A percentile compares a stretch with the other conserved stretches of the same genome.
Conservation (phyloP, 2,888 invertebrate species). For the Drosophila paramelanica region DNA sequence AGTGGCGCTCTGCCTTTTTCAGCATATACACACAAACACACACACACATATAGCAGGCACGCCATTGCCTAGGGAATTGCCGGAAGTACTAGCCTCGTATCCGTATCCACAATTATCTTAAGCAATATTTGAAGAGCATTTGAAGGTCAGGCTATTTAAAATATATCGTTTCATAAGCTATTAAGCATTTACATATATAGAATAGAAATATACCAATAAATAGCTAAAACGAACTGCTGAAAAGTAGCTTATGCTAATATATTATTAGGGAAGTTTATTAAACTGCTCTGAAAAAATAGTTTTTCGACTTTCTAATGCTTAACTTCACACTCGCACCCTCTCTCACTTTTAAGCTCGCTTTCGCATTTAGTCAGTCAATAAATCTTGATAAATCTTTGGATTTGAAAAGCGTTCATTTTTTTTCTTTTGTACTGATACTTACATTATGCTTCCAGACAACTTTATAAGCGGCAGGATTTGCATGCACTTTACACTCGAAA, state of each 20-base stretch:
- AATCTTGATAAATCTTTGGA: conserved; percentile 35
- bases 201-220: background rate
- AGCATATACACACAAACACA: conserved; percentile 3
- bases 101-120: conserved; percentile 41
- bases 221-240: background rate
- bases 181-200: background rate
- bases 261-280: conserved; percentile 1
- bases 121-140: conserved; percentile 42
- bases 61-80: conserved; percentile 70
- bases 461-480: conserved; percentile 92
- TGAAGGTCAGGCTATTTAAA: conserved; percentile 58
- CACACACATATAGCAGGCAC: conserved; percentile 28
- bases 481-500: conserved; percentile 91
- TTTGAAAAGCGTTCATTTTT: conserved; percentile 26
- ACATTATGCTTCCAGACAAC: conserved; percentile 93
- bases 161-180: background rate
- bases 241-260: background rate
- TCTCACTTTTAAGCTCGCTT: background rate
- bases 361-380: conserved; percentile 17
- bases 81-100: conserved; percentile 51
- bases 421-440: conserved; percentile 85
- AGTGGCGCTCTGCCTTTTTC: conserved; percentile 25
- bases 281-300: conserved; percentile 1
- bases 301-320: background rate
- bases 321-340: background rate